phyloP scores from a whole-genome alignment of 2,797 vertebrate genomes.

The Myripristis jacobus region DNA sequence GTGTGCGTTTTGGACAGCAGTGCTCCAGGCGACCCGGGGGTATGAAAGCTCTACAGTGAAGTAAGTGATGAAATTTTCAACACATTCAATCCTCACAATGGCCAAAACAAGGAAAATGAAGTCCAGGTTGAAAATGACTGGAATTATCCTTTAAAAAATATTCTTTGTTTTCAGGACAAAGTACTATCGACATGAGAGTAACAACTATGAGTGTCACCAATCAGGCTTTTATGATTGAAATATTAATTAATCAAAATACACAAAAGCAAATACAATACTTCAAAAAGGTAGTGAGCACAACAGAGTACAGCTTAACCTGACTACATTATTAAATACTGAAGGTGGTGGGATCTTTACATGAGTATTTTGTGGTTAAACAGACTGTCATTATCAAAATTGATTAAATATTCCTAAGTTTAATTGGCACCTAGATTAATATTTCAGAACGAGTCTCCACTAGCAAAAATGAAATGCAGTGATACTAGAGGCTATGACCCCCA shows the following conservation, averaged over 20 bases:
- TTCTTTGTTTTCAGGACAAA: constrained; percentile 21
- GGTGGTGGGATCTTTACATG: constrained; percentile 20
- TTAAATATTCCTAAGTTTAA: constrained; percentile 70
- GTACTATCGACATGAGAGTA: background rate
- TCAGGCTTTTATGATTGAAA: background rate
- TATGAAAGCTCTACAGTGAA: no score
- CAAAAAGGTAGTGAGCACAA: background rate
- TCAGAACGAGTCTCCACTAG: constrained; percentile 69
- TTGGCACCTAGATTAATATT: constrained; percentile 79
- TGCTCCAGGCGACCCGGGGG: no score
- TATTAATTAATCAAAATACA: background rate
- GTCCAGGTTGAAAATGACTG: no score
- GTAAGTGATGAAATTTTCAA: no score
- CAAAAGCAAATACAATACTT: background rate
- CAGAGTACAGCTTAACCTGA: background rate
- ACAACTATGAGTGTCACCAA: background rate
- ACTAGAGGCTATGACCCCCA: constrained; percentile 82
- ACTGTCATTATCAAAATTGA: constrained; percentile 52
- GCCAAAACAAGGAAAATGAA: no score
- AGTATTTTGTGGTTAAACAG: constrained; percentile 30
- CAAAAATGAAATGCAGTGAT: constrained; percentile 73
- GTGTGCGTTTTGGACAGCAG: no score
- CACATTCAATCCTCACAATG: no score
- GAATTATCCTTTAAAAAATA: background rate
- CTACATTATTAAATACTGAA: background rate